Conservation (phyloP, 1,140 invertebrate genomes). For the silkworm (Bombyx mori) region ASM3026992v2 NC_085120.1:5773001-5773500, state of each 20-base stretch:
- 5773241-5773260: constrained; percentile 55
- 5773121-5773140: not conserved
- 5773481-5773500: too few species aligned
- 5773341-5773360: too few species aligned
- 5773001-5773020: constrained; percentile 37
- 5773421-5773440: too few species aligned
- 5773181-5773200: constrained; percentile 24
- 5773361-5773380: too few species aligned
- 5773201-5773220: constrained; percentile 29
- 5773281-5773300: constrained; percentile 32
- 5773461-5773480: too few species aligned
- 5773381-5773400: too few species aligned
- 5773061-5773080: constrained; percentile 25
- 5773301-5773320: constrained; percentile 40
- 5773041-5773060: constrained; percentile 12
- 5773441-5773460: too few species aligned
- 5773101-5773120: constrained; percentile 9
- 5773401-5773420: too few species aligned
- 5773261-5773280: constrained; percentile 37
- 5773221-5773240: constrained; percentile 17
- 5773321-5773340: not conserved
- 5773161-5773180: constrained; percentile 17
- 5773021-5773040: constrained; percentile 35
- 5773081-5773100: constrained; percentile 48
- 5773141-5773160: not conserved